phyloP scores from a whole-genome alignment of 2,113 vertebrate genomes.

The Ibidorhyncha struthersii region DNA sequence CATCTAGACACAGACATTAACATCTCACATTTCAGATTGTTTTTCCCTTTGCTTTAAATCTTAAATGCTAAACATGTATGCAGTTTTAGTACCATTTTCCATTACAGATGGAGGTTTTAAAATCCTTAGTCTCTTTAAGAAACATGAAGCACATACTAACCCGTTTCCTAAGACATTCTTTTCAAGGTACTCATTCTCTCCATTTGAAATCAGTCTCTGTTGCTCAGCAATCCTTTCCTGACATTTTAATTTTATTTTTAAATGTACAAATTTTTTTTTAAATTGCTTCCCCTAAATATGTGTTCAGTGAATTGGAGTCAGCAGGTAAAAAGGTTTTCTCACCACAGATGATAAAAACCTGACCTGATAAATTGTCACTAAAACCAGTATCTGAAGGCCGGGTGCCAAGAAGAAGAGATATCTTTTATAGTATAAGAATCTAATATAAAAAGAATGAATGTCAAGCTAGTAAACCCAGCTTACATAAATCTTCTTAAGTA shows the following conservation, averaged over 20 bases:
- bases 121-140: conserved; percentile 19
- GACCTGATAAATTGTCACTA: background rate
- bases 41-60: conserved; percentile 21
- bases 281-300: background rate
- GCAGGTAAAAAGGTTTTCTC: background rate
- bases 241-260: conserved; percentile 3
- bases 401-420: background rate
- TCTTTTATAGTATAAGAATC: background rate
- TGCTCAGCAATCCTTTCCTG: background rate
- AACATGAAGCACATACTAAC: background rate
- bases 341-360: background rate
- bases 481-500: background rate
- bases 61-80: conserved; percentile 1
- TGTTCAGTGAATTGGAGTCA: background rate
- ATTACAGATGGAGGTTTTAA: background rate
- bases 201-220: background rate
- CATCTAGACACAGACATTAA: background rate
- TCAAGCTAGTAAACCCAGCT: background rate
- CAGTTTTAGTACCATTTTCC: background rate
- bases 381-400: background rate
- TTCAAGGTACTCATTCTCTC: background rate
- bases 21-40: background rate
- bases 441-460: background rate
- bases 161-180: background rate
- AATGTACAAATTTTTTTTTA: background rate